These are phyloP conservation scores for Condylura cristata DNA, from an alignment of 2,113 vertebrate genomes.

Conservation along the genomic window DNA sequence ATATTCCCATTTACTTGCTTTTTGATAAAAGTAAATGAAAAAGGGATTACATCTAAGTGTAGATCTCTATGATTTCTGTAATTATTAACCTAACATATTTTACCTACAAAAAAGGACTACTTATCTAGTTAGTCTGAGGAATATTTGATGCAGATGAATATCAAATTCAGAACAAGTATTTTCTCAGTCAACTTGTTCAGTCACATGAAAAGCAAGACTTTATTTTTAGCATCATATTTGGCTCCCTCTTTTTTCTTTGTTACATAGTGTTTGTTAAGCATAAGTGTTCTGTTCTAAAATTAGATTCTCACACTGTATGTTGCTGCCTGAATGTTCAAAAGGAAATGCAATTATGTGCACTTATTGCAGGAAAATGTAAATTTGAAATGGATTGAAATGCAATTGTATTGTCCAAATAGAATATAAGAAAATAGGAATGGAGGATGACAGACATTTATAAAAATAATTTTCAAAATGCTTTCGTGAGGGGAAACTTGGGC, in stretches of 20 bases:
- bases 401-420: slow-evolving; percentile 6
- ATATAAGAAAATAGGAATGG: background rate
- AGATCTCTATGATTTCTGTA: background rate
- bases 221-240: slow-evolving; percentile 76
- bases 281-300: slow-evolving; percentile 75
- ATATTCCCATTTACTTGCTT: slow-evolving; percentile 97
- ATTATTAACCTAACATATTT: background rate
- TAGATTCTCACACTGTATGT: slow-evolving; percentile 64
- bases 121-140: background rate
- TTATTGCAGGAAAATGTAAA: slow-evolving; percentile 2
- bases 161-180: slow-evolving; percentile 43
- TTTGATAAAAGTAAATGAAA: slow-evolving; percentile 86
- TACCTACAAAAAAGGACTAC: slow-evolving; percentile 4
- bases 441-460: background rate
- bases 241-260: slow-evolving; percentile 51
- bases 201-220: slow-evolving; percentile 60
- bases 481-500: background rate
- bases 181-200: slow-evolving; percentile 62
- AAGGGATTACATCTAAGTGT: background rate
- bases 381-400: background rate
- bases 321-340: background rate
- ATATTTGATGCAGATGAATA: slow-evolving; percentile 14
- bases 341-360: slow-evolving; percentile 63
- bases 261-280: slow-evolving; percentile 69
- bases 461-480: slow-evolving; percentile 1